These are phyloP conservation scores for Psittacara wagleri DNA, from an alignment of 2,113 vertebrate genomes.

Conservation along the genomic window DNA sequence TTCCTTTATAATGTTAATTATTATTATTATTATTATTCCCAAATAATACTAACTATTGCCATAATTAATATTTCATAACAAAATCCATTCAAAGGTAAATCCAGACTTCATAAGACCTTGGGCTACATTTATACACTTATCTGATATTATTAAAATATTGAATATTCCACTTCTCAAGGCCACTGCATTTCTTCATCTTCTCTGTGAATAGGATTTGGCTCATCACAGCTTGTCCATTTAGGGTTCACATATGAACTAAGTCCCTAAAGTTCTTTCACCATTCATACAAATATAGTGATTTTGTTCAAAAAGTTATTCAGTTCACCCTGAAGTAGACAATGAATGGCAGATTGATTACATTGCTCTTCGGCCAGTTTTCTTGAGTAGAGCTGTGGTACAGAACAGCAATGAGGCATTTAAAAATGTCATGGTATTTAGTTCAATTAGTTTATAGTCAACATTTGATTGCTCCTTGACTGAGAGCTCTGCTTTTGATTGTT, in stretches of 20 bases:
- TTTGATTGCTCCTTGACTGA: neutral
- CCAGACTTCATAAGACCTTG: neutral
- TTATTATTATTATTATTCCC: neutral
- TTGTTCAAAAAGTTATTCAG: neutral
- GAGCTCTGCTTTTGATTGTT: neutral
- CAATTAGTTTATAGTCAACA: neutral
- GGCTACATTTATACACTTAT: neutral
- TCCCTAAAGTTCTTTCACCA: neutral
- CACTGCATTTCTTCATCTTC: neutral
- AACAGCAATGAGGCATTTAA: neutral
- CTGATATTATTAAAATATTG: neutral
- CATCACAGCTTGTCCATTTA: neutral
- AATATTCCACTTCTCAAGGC: neutral
- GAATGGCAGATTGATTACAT: neutral
- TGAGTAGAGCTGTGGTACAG: neutral
- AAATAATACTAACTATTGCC: neutral
- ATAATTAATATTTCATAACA: neutral
- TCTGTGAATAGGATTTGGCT: neutral
- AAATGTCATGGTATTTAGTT: neutral
- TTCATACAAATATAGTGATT: neutral
- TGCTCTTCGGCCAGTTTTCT: neutral
- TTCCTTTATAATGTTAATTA: neutral
- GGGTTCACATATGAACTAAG: neutral
- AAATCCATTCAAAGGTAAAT: neutral
- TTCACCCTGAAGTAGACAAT: neutral